Evolutionary conservation across 2,797 vertebrate genomes (phyloP), one percentile per base, ranked within the genome.

Genomic region (Masticophis lateralis): DNA sequence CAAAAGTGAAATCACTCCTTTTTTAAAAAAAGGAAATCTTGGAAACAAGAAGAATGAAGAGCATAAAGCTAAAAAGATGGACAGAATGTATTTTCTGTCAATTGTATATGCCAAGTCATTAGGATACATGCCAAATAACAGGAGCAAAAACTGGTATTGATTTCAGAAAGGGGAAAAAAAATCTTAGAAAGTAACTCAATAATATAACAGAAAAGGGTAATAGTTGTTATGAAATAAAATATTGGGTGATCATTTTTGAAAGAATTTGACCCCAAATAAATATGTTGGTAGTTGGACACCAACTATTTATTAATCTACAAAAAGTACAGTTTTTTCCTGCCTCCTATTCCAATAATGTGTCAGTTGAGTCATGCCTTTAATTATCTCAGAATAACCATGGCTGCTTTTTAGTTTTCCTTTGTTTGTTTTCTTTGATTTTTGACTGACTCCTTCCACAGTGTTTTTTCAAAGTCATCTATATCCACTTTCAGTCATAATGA

Each of bases 381-480:
- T 1, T 3, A 87, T 89, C 27, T 88, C 92, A 86, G 59, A 86
- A 89, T 91, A 91, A 74, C 59, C 57, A 63, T 43, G 27, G 87
- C 0, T 14, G 18, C 18, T 53, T 74, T 91, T 88, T 27, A n/a
- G 43, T 20, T 91, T 37, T 61, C 53, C 9, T 89, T 91, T 93
- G n/a, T 92, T 94, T 92, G 32, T 92, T 94, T 92, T 63, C 12
- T 96, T 95, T 94, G 56, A 94, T 92, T 27, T 92, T 92, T 95
- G 47, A 5, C 10, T 93, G 83, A 91, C 93, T 0, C 12, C 86
- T 93, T 86, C 83, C 18, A 90, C 20, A 57, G 2, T 74, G 86
- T 94, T 94, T 61, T 94, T 8, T 55, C 87, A 25, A 87, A 2
- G 5, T 90, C 22, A 91, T 43, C 83, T 91, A 2, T 93, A 93